phyloP scores from a whole-genome alignment of 2,113 vertebrate genomes.

The Nannospalax galili region DNA sequence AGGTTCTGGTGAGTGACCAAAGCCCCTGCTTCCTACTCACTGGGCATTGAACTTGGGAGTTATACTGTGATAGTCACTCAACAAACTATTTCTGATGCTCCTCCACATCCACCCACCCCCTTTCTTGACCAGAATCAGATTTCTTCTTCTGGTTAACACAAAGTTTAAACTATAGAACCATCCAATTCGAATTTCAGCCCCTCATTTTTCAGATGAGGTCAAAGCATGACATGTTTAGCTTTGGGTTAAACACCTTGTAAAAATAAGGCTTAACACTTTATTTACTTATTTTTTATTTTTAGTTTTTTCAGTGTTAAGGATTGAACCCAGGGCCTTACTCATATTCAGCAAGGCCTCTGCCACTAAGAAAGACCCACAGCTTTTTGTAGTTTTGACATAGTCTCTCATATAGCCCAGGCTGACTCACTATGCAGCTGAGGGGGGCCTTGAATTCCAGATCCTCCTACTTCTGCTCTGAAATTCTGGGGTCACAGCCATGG shows the following conservation, averaged over 20 bases:
- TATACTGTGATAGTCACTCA: not conserved
- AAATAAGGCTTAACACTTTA: not conserved
- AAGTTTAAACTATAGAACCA: conserved; percentile 37
- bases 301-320: not conserved
- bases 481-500: no score
- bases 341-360: not conserved
- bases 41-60: not conserved
- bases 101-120: rapidly evolving
- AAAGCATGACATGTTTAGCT: not conserved
- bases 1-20: not conserved
- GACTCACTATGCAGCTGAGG: no score
- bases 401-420: no score
- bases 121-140: not conserved
- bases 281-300: not conserved
- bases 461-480: no score
- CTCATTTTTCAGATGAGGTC: conserved; percentile 17
- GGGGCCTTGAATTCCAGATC: no score
- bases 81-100: not conserved
- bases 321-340: not conserved
- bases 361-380: not conserved
- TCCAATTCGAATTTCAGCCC: not conserved
- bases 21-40: not conserved
- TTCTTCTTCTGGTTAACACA: conserved; percentile 38
- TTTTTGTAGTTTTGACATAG: no score
- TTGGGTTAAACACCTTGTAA: not conserved